Percentiles rank a stretch among this genome's conserved stretches.
These are phyloP conservation scores for Atrichornis clamosus DNA, from an alignment of 2,113 vertebrate species.

Conservation along the genomic window DNA sequence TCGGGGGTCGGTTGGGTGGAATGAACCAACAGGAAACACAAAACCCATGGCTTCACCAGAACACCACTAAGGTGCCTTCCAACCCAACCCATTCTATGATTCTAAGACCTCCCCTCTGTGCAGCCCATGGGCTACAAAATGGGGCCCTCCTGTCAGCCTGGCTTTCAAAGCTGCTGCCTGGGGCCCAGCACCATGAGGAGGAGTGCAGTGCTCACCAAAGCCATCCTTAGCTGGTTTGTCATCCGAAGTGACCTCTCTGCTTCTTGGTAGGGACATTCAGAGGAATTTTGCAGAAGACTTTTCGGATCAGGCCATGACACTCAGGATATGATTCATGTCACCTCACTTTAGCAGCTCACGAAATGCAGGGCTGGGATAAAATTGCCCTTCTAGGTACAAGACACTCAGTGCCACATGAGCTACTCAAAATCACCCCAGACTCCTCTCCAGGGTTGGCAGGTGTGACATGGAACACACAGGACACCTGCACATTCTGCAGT, in stretches of 20 bases:
- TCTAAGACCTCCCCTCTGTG: neutral
- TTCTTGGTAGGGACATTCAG: neutral
- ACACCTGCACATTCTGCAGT: neutral
- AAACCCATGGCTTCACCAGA: neutral
- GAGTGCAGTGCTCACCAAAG: neutral
- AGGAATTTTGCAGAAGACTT: neutral
- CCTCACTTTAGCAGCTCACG: neutral
- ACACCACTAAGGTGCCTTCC: neutral
- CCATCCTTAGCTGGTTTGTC: neutral
- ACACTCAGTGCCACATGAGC: neutral
- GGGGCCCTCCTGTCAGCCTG: neutral
- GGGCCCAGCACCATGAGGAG: neutral
- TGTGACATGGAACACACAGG: neutral
- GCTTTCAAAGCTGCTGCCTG: neutral
- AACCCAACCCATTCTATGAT: neutral
- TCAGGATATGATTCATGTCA: neutral
- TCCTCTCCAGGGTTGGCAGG: neutral
- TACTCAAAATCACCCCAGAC: neutral
- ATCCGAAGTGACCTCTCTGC: neutral
- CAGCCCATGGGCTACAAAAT: neutral
- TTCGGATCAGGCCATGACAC: neutral
- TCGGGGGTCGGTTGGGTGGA: neutral
- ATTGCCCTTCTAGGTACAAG: neutral
- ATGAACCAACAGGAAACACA: neutral
- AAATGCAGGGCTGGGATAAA: neutral